phyloP scores from a whole-genome alignment of 2,888 invertebrate genomes.

The Hesperia comma region DNA sequence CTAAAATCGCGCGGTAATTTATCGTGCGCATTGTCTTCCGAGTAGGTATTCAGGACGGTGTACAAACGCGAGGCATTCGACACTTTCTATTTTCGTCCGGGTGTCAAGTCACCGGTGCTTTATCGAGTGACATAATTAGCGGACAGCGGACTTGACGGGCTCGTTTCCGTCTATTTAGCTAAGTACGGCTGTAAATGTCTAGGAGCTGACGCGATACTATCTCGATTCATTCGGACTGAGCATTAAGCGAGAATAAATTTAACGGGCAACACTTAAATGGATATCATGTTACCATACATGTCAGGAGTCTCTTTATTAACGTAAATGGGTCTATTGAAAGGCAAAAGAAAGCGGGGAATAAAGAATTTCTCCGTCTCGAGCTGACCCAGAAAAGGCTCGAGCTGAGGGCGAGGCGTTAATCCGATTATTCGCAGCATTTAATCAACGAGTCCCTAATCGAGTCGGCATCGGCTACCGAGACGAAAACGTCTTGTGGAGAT shows the following conservation, averaged over 20 bases:
- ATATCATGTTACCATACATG: not conserved
- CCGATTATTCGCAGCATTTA: constrained; percentile 66
- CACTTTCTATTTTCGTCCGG: constrained; percentile 77
- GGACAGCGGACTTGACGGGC: constrained; percentile 27
- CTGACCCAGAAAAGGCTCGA: constrained; percentile 49
- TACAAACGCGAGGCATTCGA: constrained; percentile 65
- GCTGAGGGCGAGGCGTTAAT: constrained; percentile 56
- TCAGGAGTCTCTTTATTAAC: not conserved
- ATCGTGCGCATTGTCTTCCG: constrained; percentile 53
- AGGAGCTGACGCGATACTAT: constrained; percentile 24
- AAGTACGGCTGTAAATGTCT: constrained; percentile 15
- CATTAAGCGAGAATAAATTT: constrained; percentile 3
- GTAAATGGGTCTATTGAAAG: not conserved
- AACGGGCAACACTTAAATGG: not conserved
- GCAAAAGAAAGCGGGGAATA: not conserved
- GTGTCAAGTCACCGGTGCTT: constrained; percentile 57
- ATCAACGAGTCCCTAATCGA: constrained; percentile 64
- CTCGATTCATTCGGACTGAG: constrained; percentile 46
- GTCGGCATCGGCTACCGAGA: constrained; percentile 66
- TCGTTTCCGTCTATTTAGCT: constrained; percentile 23
- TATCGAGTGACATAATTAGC: constrained; percentile 63
- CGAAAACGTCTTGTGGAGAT: constrained; percentile 63
- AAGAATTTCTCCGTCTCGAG: not conserved
- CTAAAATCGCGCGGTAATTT: constrained; percentile 38
- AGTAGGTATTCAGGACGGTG: constrained; percentile 63